Conservation (phyloP, 2,888 invertebrate genomes). For the Folsomia candida region DNA sequence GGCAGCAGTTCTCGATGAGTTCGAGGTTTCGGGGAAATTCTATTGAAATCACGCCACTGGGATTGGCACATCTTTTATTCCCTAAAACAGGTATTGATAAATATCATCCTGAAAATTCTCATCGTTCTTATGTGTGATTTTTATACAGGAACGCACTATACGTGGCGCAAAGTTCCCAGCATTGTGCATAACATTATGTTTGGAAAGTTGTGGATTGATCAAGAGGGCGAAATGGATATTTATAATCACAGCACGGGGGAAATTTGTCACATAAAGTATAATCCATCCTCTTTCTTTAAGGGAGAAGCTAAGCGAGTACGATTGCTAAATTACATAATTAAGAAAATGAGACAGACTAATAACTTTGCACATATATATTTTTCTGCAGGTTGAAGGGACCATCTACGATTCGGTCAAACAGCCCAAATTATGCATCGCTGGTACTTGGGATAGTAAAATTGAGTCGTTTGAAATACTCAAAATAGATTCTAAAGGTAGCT, state of each 20-base stretch:
- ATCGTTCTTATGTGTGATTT: neutral
- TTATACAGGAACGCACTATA: slow-evolving; percentile 76
- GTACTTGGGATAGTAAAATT: slow-evolving; percentile 93
- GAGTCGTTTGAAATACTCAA: slow-evolving; percentile 83
- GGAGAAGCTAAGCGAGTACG: slow-evolving; percentile 1
- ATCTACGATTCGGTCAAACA: slow-evolving; percentile 60
- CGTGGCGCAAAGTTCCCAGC: slow-evolving; percentile 96
- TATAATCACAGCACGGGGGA: slow-evolving; percentile 82
- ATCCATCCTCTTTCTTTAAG: slow-evolving; percentile 59
- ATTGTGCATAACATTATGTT: slow-evolving; percentile 99
- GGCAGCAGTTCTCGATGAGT: slow-evolving; percentile 99
- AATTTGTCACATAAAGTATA: slow-evolving; percentile 93
- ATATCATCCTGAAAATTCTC: neutral
- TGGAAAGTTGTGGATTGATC: slow-evolving; percentile 98
- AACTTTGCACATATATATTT: too few species aligned
- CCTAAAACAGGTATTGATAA: slow-evolving; percentile 53
- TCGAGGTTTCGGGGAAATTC: slow-evolving; percentile 99
- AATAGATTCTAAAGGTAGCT: slow-evolving; percentile 62
- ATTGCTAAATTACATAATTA: neutral
- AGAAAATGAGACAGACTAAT: neutral
- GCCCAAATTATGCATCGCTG: slow-evolving; percentile 66
- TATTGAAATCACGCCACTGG: slow-evolving; percentile 71
- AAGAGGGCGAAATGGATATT: slow-evolving; percentile 99
- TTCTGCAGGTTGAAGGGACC: slow-evolving; percentile 65
- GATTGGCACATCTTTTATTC: slow-evolving; percentile 63